Evolutionary conservation across 1,140 invertebrate species (phyloP), one percentile per base, ranked within the genome.

Genomic region (Zaprionus africanus): DNA sequence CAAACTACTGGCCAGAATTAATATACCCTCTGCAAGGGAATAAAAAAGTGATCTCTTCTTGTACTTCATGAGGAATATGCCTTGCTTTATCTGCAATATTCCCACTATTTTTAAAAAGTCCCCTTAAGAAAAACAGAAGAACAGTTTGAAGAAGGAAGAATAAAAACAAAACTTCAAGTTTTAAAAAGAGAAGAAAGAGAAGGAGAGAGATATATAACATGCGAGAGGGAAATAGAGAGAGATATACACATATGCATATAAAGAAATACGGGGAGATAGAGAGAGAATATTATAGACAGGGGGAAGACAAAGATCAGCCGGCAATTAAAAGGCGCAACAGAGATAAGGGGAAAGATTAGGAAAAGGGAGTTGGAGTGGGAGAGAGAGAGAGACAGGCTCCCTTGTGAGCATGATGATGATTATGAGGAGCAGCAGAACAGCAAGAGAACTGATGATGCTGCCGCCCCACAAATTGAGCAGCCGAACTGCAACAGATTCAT

Each of bases 51-150:
- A 19, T 24, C 56, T 36, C 64, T 31, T 31, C 24, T 28, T 19
- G 31, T 65, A 72, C 62, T 58, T 38, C 22, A 59, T 65, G 31
- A 31, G 9, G 31, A 31, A 31, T 31, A 0, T 2, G 28, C 28
- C 28, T 28, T 53, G 59, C 13, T 51, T 63, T 61, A 63, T 51
- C 59, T 62, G 65, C 64, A 68, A 75, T 62, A 63, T 56, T 34
- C 58, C 57, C 56, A 74, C 72, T 75, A 75, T 75, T 70, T 75
- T 70, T 70, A 75, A 60, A 41, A 7, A 53, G 28, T 24, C 26
- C 57, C 43, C 34, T 19, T n/a, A 49, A 60, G 34, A 67, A 73
- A 38, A 67, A 59, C 69, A 51, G 28, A 31, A 64, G 60, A 51
- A 65, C 4, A 43, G 41, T 43, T 43, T 43, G 7, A 46, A 17